phyloP scores from a whole-genome alignment of 1,140 invertebrate genomes.

The Drosophila setifemur region DNA sequence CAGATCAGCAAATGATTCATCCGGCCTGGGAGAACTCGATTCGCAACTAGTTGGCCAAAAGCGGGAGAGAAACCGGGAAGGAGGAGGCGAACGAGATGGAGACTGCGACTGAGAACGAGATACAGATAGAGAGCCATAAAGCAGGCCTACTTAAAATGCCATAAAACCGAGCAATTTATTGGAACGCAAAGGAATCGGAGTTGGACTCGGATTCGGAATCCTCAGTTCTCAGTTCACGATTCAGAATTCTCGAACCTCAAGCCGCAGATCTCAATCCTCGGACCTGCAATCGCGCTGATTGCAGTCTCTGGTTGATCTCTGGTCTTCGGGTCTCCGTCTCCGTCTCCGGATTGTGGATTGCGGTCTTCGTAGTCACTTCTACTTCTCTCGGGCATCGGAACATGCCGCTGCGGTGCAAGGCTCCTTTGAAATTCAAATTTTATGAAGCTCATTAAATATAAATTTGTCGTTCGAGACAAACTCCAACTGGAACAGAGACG shows the following conservation, averaged over 20 bases:
- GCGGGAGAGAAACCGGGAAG: neutral
- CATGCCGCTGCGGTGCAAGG: conserved; percentile 75
- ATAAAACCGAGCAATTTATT: conserved; percentile 82
- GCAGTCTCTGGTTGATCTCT: conserved; percentile 21
- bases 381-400: conserved; percentile 36
- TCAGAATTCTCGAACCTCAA: no score
- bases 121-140: conserved; percentile 49
- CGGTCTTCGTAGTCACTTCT: conserved; percentile 7
- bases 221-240: no score
- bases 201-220: conserved; percentile 4
- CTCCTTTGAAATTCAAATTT: conserved; percentile 83
- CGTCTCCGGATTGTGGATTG: conserved; percentile 1
- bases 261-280: conserved; percentile 10
- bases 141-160: conserved; percentile 81
- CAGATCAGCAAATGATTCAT: conserved; percentile 66
- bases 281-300: conserved; percentile 47
- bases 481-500: conserved; percentile 41
- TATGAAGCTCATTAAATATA: conserved; percentile 83
- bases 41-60: conserved; percentile 2
- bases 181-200: conserved; percentile 23
- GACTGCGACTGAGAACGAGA: conserved; percentile 2
- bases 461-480: conserved; percentile 80
- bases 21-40: conserved; percentile 7
- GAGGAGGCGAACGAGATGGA: neutral
- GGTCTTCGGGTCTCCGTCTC: conserved; percentile 1